Percentiles rank a stretch among this genome's conserved stretches.
phyloP scores from a whole-genome alignment of 2,888 invertebrate species.

The Mactromeris polynyma region DNA sequence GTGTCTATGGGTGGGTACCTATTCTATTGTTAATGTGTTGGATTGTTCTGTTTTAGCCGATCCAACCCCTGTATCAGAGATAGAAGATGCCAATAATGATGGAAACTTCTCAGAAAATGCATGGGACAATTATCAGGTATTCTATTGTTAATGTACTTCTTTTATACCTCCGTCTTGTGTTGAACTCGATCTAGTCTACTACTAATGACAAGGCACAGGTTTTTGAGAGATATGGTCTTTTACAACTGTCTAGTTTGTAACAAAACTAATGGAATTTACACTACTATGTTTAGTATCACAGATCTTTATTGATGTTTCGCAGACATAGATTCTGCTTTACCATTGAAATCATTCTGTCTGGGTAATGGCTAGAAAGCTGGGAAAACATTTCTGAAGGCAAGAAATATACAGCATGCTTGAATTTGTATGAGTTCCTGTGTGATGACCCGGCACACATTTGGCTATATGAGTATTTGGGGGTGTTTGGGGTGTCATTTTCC shows the following conservation, averaged over 20 bases:
- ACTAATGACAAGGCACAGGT: too few species aligned
- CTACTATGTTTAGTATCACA: not conserved
- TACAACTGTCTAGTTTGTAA: not conserved
- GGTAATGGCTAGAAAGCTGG: not conserved
- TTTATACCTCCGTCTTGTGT: not conserved
- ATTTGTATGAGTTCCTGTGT: not conserved
- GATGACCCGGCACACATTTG: too few species aligned
- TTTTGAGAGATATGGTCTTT: too few species aligned
- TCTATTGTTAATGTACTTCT: not conserved
- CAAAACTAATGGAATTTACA: not conserved
- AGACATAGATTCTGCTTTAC: too few species aligned
- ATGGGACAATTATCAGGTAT: slow-evolving; percentile 97
- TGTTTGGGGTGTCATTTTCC: too few species aligned
- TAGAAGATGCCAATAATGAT: slow-evolving; percentile 67
- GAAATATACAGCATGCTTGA: not conserved
- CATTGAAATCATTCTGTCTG: too few species aligned
- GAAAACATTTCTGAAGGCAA: not conserved
- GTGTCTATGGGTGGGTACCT: not conserved
- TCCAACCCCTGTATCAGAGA: slow-evolving; percentile 55
- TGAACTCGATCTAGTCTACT: too few species aligned
- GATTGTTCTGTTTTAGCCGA: slow-evolving; percentile 42
- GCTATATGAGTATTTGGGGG: too few species aligned
- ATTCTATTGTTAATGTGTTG: not conserved
- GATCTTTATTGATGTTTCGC: not conserved
- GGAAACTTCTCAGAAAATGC: slow-evolving; percentile 95